Evolutionary conservation across 2,797 vertebrate species (phyloP), one percentile per base, ranked within the genome.

Genomic region (Gila robusta): DNA sequence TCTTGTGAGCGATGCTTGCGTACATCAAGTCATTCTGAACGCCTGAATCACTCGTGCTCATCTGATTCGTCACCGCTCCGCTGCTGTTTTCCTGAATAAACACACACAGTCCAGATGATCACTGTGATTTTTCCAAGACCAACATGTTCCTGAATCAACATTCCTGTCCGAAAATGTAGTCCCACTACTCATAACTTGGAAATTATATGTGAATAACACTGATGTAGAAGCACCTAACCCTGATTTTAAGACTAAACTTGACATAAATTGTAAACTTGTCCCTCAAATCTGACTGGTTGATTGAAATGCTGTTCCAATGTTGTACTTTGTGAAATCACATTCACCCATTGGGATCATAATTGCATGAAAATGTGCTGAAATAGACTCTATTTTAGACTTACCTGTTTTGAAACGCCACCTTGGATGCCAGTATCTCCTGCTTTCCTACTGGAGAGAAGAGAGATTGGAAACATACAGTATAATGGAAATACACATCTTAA

Each of bases 81-180:
- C 66, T 70, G 44, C 4, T 70, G 12, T 70, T 35, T 6, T n/a
- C 79, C 79, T 81, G 79, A 69, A 37, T 23, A 14, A 41, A 79
- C n/a, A 64, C n/a, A 64, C 44, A 80, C n/a, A 11, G 16, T 44
- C 21, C 16, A 14, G 37, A 79, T 56, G 21, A 41, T 64, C 37
- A 11, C 56, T 37, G 37, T 4, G 37, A 37, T 35, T 35, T 35
- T 35, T 35, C 35, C 35, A 35, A 35, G 4, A 35, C 35, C 2
- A 4, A 35, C 35, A 35, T 35, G 23, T 9, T 59, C 23, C 56
- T 59, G 23, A 9, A 59, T 59, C 54, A 10, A 10, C 54, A 56
- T 54, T 54, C 52, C 21, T 26, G 56, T n/a, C 4, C 0, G 3
- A 10, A 56, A 23, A 56, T 21, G 0, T 19, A 4, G 8, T 56